Base-by-base conservation (phyloP, 1,140 invertebrate genomes). In the Trachymyrmex septentrionalis region DNA sequence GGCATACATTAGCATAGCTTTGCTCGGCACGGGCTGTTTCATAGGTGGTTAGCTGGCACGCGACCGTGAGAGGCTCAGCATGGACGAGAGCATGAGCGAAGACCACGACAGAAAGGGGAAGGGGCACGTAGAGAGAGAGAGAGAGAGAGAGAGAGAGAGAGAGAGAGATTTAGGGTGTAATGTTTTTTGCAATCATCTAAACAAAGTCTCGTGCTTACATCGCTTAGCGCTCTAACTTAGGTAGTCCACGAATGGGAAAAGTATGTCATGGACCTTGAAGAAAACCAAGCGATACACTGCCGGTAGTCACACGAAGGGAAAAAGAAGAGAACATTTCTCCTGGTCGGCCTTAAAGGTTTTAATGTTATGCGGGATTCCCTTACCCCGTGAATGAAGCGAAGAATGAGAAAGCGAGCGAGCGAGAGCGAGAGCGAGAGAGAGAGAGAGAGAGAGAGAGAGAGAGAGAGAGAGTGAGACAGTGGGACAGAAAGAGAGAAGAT, bases 361-460 rank as follows among this genome's bases (percentile, higher is more conserved):
- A 95, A 94, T 94, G 89, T 92, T 94, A 95, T 95, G 94, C 94
- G 90, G 91, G 92, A 93, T 94, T 93, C 91, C 90, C 90, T 88
- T 91, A 86, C 86, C 90, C 90, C 84, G 86, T 91, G 92, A 92
- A 92, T 91, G 90, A 89, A 85, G 85, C 90, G 89, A 84, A 85
- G 80, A 59, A 53, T 48, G n/a, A 76, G 38, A 80, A 80, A 76
- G 48, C 10, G 67, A 50, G 38, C 73, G 55, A 61, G 30, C 50
- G 7, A 64, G 30, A 80, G 59, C n/a, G 24, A 48, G 16, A 72
- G 48, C 72, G 63, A 73, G 53, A 67, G 16, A 59, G 61, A 82
- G 2, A 21, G 59, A 80, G 53, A 30, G 38, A 78, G 55, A 57
- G 24, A 50, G 63, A 73, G 53, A 67, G 16, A 59, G 61, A 84